Evolutionary conservation across 1,140 invertebrate genomes (phyloP).

Genomic region (Drosophila kohkoa): DNA sequence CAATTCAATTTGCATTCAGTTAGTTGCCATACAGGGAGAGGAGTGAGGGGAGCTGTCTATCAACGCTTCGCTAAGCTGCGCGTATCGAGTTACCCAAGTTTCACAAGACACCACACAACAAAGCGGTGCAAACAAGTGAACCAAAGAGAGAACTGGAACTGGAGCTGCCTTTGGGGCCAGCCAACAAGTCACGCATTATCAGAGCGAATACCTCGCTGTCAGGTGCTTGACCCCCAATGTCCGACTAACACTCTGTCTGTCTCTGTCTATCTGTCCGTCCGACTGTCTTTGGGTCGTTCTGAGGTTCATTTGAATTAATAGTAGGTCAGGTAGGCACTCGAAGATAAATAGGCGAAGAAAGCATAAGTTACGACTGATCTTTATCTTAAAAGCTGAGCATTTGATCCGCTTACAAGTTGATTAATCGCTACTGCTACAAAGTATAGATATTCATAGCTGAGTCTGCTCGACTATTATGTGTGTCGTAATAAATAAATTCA

Average conservation of each 20-base stretch:
- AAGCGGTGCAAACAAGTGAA: constrained; percentile 35
- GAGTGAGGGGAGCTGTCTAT: constrained; percentile 1
- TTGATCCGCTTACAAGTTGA: constrained; percentile 49
- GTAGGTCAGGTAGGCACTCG: constrained; percentile 67
- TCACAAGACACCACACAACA: constrained; percentile 32
- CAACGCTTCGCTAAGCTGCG: constrained; percentile 57
- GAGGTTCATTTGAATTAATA: constrained; percentile 68
- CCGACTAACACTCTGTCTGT: not conserved
- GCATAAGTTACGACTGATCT: constrained; percentile 67
- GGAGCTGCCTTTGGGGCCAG: constrained; percentile 32
- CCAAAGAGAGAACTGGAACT: constrained; percentile 25
- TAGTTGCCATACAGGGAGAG: constrained; percentile 21
- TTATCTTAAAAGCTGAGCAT: constrained; percentile 44
- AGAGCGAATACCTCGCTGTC: constrained; percentile 54
- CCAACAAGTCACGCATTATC: constrained; percentile 74
- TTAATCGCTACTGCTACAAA: constrained; percentile 47
- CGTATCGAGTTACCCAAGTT: constrained; percentile 64
- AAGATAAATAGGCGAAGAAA: constrained; percentile 60
- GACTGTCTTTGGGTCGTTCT: constrained; percentile 14
- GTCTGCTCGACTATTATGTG: not conserved
- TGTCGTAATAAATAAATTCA: not conserved
- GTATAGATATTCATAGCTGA: not conserved
- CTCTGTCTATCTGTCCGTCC: constrained; percentile 15
- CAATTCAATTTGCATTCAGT: constrained; percentile 54
- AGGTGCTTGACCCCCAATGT: constrained; percentile 66